Percentiles rank a stretch among this genome's conserved stretches.
phyloP scores from a whole-genome alignment of 1,140 invertebrate genomes.

The Leptopilina clavipes region DNA sequence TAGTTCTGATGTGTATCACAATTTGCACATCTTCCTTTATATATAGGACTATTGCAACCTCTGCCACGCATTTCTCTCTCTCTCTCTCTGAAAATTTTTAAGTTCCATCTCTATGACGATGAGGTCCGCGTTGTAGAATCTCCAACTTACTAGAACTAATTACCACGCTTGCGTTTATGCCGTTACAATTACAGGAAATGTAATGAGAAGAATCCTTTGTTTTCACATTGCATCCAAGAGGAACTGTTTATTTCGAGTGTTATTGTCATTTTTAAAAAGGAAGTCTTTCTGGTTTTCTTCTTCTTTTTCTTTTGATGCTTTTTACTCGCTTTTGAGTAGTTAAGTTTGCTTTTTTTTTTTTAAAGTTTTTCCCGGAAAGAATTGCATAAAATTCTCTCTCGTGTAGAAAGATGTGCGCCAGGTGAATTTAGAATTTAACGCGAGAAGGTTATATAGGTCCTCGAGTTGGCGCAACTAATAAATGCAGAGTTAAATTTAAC shows the following conservation, averaged over 20 bases:
- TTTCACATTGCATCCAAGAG: not conserved
- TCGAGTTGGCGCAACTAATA: conserved; percentile 13
- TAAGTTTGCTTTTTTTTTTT: no score
- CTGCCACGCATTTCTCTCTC: not conserved
- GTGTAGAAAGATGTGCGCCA: not conserved
- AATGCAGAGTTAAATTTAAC: conserved; percentile 34
- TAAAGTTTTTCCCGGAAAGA: not conserved
- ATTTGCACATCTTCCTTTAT: no score
- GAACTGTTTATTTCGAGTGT: conserved; percentile 10
- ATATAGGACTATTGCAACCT: no score
- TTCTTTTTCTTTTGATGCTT: not conserved
- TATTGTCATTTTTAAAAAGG: not conserved
- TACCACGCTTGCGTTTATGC: conserved; percentile 13
- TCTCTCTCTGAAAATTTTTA: not conserved
- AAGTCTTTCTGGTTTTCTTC: not conserved
- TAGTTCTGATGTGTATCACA: no score
- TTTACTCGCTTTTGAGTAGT: no score
- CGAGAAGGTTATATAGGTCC: conserved; percentile 9
- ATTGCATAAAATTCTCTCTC: no score
- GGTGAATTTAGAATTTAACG: not conserved
- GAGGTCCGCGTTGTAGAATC: conserved; percentile 4
- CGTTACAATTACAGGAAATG: conserved; percentile 33
- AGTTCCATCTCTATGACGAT: not conserved
- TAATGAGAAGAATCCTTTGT: conserved; percentile 28
- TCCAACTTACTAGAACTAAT: conserved; percentile 23